These are phyloP conservation scores for Galaxias olidus DNA, from an alignment of 2,797 vertebrate genomes.

Conservation along the genomic window DNA sequence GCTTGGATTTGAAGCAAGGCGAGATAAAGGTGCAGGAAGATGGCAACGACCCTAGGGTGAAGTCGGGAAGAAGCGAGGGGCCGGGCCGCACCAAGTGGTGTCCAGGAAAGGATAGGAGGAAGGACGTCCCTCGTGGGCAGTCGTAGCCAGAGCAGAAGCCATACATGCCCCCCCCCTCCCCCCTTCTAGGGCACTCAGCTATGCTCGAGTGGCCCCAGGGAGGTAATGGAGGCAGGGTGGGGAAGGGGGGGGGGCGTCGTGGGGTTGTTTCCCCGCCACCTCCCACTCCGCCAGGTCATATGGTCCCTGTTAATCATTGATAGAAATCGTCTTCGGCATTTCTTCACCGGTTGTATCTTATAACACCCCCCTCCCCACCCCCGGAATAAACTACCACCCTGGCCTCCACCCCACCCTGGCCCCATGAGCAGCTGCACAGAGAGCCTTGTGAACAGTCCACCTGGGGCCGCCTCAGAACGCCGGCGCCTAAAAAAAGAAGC, in stretches of 20 bases:
- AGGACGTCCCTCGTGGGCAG: background rate
- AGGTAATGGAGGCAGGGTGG: slow-evolving; percentile 45
- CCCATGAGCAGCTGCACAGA: background rate
- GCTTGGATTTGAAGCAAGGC: background rate
- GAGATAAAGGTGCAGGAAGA: slow-evolving; percentile 31
- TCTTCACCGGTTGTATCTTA: slow-evolving; percentile 22
- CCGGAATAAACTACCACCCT: slow-evolving; percentile 22
- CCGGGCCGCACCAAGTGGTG: slow-evolving; percentile 28
- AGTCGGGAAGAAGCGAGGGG: slow-evolving; percentile 8
- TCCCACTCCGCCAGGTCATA: slow-evolving; percentile 27
- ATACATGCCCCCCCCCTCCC: slow-evolving; percentile 2
- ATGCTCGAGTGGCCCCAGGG: slow-evolving; percentile 58
- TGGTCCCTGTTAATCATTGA: slow-evolving; percentile 64
- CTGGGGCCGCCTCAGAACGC: background rate
- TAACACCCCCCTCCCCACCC: no score
- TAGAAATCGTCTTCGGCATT: slow-evolving; percentile 38
- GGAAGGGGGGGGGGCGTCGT: background rate
- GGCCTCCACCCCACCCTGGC: slow-evolving; percentile 5
- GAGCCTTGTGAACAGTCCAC: background rate
- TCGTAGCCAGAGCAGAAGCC: slow-evolving; percentile 19
- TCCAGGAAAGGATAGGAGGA: background rate
- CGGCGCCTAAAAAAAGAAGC: background rate
- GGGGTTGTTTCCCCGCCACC: background rate
- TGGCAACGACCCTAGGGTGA: slow-evolving; percentile 9
- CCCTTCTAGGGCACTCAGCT: slow-evolving; percentile 41